phyloP scores from a whole-genome alignment of 2,888 invertebrate species.

The Thymelicus lineola region DNA sequence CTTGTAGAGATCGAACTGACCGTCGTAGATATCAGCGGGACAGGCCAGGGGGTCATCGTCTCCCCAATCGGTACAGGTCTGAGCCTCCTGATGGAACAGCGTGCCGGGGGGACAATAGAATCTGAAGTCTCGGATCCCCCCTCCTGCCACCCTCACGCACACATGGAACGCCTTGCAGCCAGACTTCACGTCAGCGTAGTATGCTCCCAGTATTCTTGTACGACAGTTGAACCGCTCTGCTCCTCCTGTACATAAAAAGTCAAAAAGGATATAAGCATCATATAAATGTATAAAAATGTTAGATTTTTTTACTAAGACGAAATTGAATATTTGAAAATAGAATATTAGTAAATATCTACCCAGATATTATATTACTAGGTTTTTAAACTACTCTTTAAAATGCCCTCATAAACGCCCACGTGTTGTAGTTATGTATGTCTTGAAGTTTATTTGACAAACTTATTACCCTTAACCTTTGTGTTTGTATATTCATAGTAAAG shows the following conservation, averaged over 20 bases:
- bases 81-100: slow-evolving; percentile 95
- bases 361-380: too few species aligned
- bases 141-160: slow-evolving; percentile 93
- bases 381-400: too few species aligned
- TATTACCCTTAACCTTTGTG: too few species aligned
- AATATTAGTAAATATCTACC: too few species aligned
- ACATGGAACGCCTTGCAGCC: slow-evolving; percentile 96
- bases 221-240: slow-evolving; percentile 91
- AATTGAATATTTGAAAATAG: too few species aligned
- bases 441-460: too few species aligned
- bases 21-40: slow-evolving; percentile 92
- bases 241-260: slow-evolving; percentile 58
- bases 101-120: slow-evolving; percentile 96
- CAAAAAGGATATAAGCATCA: too few species aligned
- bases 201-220: slow-evolving; percentile 94
- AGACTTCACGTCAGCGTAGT: slow-evolving; percentile 94
- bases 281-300: too few species aligned
- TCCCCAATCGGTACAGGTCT: slow-evolving; percentile 96
- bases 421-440: too few species aligned
- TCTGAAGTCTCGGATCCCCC: slow-evolving; percentile 91
- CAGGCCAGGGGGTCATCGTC: slow-evolving; percentile 91
- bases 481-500: too few species aligned
- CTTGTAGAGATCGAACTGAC: slow-evolving; percentile 94
- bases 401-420: too few species aligned
- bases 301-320: too few species aligned